Evolutionary conservation across 37 sponge, comb jelly and placozoan genomes (phyloP).

Genomic region (Chondrosia reniformis): DNA sequence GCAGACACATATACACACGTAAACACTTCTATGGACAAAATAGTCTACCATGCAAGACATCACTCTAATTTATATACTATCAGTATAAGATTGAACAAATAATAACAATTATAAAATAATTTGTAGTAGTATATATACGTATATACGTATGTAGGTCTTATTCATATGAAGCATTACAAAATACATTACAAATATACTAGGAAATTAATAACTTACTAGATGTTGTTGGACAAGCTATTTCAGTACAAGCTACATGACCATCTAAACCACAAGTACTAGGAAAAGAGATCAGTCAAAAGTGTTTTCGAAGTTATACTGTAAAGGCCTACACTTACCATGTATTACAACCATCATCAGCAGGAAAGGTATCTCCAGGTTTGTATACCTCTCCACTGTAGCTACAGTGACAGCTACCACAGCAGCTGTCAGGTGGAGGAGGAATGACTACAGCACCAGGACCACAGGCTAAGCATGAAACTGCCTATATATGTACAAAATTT

Average conservation of each 20-base stretch:
- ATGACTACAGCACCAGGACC: neutral
- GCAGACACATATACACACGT: too few species aligned
- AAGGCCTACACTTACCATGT: neutral
- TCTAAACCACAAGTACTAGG: neutral
- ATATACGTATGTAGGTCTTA: neutral
- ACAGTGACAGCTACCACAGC: slow-evolving; percentile 5
- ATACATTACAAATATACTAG: neutral
- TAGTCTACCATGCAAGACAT: too few species aligned
- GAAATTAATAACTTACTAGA: neutral
- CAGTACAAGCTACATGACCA: neutral
- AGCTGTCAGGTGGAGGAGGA: neutral
- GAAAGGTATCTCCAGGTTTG: neutral
- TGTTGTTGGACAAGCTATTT: neutral
- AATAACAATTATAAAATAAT: too few species aligned
- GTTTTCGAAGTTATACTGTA: neutral
- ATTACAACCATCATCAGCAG: slow-evolving; percentile 16
- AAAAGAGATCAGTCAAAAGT: too few species aligned
- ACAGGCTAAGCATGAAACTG: too few species aligned
- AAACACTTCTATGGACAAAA: too few species aligned
- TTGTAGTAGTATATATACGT: neutral
- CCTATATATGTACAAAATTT: too few species aligned
- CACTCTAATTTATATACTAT: too few species aligned
- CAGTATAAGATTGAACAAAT: too few species aligned
- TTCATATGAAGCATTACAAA: neutral
- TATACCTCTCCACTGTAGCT: neutral